Base-by-base conservation (phyloP, 2,888 invertebrate genomes). In the Criorhina ranunculi region DNA sequence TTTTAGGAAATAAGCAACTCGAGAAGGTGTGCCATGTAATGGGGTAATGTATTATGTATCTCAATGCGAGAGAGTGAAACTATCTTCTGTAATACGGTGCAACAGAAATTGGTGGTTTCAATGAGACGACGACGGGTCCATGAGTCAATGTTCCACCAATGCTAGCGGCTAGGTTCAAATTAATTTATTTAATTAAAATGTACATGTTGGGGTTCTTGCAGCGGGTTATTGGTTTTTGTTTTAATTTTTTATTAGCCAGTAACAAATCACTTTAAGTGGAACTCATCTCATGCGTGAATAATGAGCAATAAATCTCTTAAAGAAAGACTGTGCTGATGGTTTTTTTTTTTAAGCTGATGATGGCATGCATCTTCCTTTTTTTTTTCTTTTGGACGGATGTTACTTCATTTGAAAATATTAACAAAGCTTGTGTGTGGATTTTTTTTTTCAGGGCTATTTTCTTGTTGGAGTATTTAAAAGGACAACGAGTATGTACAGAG, bases 231-330 rank as follows among this genome's bases (percentile, higher is more conserved):
- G 55, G n/a, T 60, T 49, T 19, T 17, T 31, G 12, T 51, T 9
- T 12, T 37, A 31, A n/a, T n/a, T n/a, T n/a, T n/a, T n/a, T n/a
- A n/a, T n/a, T n/a, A 64, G 29, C 24, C 15, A 67, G 29, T 55
- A 55, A 35, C 35, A 35, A 7, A 60, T 70, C 46, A 46, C 5
- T 75, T 62, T 35, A 17, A n/a, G n/a, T 64, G 35, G 53, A 75
- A 46, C 29, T 44, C 73, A 64, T 75, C 44, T 29, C 75, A 75
- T 55, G 55, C 75, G 64, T 75, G 46, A 46, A 75, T 46, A 57
- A 75, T 40, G 42, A 44, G 33, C 35, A 70, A 37, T 40, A 57
- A 35, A 57, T 24, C 12, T 46, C 35, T 19, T 15, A 8, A 37
- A 37, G n/a, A n/a, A n/a, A n/a, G n/a, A n/a, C n/a, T n/a, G n/a